phyloP scores from a whole-genome alignment of 1,140 invertebrate genomes.

The Zaprionus ghesquierei region DNA sequence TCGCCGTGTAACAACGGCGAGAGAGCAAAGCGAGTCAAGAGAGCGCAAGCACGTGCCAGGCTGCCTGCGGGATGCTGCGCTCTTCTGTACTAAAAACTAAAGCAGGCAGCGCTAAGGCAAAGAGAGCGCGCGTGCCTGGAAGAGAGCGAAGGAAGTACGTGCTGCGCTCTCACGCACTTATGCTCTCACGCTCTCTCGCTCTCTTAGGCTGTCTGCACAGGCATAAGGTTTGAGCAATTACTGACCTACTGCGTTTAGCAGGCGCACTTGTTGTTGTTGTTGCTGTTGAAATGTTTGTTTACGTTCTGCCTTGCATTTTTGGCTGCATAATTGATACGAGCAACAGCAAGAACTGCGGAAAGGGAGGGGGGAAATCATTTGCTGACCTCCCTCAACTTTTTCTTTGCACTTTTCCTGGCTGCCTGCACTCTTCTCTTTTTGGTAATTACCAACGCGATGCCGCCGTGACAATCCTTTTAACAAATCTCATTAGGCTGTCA shows the following conservation, averaged over 20 bases:
- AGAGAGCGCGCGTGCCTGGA: background rate
- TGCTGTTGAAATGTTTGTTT: conserved; percentile 61
- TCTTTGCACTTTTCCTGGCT: background rate
- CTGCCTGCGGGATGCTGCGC: conserved; percentile 44
- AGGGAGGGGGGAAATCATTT: conserved; percentile 27
- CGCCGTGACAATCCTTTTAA: conserved; percentile 70
- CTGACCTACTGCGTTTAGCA: conserved; percentile 69
- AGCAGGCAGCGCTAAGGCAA: background rate
- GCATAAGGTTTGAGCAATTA: conserved; percentile 34
- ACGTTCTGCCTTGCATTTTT: conserved; percentile 68
- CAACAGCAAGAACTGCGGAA: conserved; percentile 36
- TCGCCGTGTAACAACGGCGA: conserved; percentile 22
- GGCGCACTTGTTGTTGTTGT: conserved; percentile 23
- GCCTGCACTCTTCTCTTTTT: conserved; percentile 26
- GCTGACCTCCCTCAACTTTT: background rate
- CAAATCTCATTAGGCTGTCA: conserved; percentile 77
- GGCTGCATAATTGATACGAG: conserved; percentile 70
- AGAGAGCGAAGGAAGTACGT: background rate
- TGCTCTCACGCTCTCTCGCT: background rate
- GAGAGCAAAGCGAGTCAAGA: conserved; percentile 5
- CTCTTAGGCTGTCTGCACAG: conserved; percentile 31
- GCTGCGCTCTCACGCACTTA: background rate
- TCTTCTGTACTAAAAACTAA: conserved; percentile 63
- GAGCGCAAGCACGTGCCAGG: background rate
- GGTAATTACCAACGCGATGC: conserved; percentile 59